Evolutionary conservation across 2,113 vertebrate genomes (phyloP).

Genomic region (Cebidichthys violaceus): DNA sequence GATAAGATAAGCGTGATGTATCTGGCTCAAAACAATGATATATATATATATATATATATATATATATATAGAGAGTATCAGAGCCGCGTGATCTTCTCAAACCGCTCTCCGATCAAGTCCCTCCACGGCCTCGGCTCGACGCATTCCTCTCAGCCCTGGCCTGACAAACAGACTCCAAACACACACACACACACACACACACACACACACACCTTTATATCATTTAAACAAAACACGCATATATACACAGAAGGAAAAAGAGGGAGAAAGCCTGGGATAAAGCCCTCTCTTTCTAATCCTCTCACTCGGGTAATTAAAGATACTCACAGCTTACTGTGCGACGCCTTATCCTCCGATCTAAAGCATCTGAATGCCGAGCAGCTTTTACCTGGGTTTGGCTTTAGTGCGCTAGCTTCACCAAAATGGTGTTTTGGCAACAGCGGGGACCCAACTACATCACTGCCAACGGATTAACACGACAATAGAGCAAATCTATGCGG

Average conservation of each 20-base stretch:
- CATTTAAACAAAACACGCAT: conserved; percentile 23
- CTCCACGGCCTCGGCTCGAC: conserved; percentile 50
- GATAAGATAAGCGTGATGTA: conserved; percentile 74
- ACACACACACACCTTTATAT: conserved; percentile 23
- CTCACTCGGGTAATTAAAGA: conserved; percentile 78
- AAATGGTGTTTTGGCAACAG: conserved; percentile 78
- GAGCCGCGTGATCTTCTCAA: conserved; percentile 55
- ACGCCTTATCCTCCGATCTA: conserved; percentile 76
- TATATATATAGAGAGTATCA: too few relatives aligned
- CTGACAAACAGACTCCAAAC: too few relatives aligned
- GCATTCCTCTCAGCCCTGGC: conserved; percentile 49
- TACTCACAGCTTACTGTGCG: conserved; percentile 70
- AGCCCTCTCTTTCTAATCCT: conserved; percentile 73
- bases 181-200: conserved; percentile 4
- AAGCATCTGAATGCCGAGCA: conserved; percentile 64
- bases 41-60: too few relatives aligned
- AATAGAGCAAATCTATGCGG: conserved; percentile 31
- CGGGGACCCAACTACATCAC: conserved; percentile 41
- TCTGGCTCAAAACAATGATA: conserved; percentile 67
- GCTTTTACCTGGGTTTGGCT: conserved; percentile 75
- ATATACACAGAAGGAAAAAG: conserved; percentile 37
- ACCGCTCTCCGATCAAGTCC: conserved; percentile 57
- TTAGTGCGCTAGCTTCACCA: conserved; percentile 72
- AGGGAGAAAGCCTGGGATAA: conserved; percentile 64
- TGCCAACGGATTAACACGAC: conserved; percentile 49